Conservation (phyloP, 2,113 vertebrate species). For the Corythoichthys haematopterus region DNA sequence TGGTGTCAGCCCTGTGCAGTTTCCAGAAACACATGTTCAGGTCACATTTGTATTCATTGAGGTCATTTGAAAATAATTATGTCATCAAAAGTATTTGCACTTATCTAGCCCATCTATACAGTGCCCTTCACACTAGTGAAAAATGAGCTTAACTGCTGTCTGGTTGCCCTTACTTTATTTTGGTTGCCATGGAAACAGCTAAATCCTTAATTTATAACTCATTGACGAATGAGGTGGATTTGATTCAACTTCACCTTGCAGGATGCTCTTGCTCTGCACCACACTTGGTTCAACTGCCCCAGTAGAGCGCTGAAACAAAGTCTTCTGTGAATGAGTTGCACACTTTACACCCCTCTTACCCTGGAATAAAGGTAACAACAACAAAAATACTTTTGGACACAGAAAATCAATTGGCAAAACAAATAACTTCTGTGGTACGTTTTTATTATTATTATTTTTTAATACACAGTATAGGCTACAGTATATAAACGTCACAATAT, state of each 20-base stretch:
- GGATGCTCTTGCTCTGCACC: conserved; percentile 63
- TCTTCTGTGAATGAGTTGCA: conserved; percentile 53
- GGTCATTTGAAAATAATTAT: conserved; percentile 11
- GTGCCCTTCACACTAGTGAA: not conserved
- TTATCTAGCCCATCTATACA: not conserved
- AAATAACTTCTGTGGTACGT: not conserved
- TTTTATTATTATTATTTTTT: too few relatives aligned
- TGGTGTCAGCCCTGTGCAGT: conserved; percentile 48
- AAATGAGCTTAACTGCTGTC: conserved; percentile 4
- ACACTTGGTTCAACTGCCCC: conserved; percentile 57
- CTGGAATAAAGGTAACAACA: conserved; percentile 51
- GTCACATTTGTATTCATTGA: conserved; percentile 11
- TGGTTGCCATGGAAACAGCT: conserved; percentile 20
- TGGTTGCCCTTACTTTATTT: conserved; percentile 30
- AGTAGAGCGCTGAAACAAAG: conserved; percentile 64
- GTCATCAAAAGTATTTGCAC: conserved; percentile 18
- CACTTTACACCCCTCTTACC: conserved; percentile 66
- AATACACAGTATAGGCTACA: too few relatives aligned
- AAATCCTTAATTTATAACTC: not conserved
- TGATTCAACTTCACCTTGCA: conserved; percentile 70
- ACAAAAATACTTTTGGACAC: conserved; percentile 42
- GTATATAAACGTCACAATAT: too few relatives aligned
- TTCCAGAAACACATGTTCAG: not conserved
- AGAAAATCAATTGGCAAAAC: not conserved
- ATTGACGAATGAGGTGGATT: conserved; percentile 30